phyloP scores from a whole-genome alignment of 2,888 invertebrate species.

The Limnephilus lunatus region DNA sequence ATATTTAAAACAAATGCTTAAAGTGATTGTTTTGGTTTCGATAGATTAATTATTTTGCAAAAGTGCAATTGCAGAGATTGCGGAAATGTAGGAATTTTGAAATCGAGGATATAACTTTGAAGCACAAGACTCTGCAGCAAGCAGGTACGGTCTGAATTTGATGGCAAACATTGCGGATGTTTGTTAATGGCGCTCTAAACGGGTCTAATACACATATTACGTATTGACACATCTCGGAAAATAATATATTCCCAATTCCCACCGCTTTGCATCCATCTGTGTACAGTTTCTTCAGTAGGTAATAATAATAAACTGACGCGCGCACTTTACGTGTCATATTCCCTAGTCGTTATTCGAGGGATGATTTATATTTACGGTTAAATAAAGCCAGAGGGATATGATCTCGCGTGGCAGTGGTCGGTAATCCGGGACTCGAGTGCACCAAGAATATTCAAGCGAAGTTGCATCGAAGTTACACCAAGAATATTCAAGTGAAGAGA shows the following conservation, averaged over 20 bases:
- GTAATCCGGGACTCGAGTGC: background rate
- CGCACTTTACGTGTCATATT: conserved; percentile 23
- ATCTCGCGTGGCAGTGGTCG: background rate
- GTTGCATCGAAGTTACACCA: too few relatives aligned
- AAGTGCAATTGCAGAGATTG: background rate
- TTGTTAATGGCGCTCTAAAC: conserved; percentile 4
- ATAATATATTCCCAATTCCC: background rate
- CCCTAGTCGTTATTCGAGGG: conserved; percentile 11
- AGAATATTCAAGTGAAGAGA: too few relatives aligned
- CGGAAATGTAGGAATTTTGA: background rate
- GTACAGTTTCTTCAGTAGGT: background rate
- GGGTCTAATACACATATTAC: background rate
- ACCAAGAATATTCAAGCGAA: too few relatives aligned
- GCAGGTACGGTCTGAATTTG: background rate
- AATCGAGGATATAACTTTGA: background rate
- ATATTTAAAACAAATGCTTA: background rate
- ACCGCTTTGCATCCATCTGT: conserved; percentile 4
- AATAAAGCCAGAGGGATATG: conserved; percentile 3
- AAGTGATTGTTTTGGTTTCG: background rate
- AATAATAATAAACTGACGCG: conserved; percentile 6
- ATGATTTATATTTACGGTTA: conserved; percentile 29
- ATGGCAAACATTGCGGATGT: conserved; percentile 14
- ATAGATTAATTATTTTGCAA: background rate
- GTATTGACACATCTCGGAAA: background rate
- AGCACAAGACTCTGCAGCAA: background rate